Evolutionary conservation across 2,797 vertebrate genomes (phyloP), one percentile per base, ranked within the genome.

Genomic region (Cuculus canorus): DNA sequence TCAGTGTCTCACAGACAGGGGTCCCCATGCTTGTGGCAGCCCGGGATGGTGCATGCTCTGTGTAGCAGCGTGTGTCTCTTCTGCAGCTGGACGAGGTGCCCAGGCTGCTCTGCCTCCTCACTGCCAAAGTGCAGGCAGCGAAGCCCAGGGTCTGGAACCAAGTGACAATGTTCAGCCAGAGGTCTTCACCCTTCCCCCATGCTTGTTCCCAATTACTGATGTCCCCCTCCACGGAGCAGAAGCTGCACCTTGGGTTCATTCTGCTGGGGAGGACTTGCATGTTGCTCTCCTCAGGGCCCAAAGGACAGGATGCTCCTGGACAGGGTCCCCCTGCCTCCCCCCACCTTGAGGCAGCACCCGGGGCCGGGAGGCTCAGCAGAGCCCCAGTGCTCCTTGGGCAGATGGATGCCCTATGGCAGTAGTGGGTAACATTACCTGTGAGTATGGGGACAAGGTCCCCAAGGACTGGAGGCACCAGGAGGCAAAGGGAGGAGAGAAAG

Each of bases 381-480:
- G 70, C 24, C 56, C 63, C 35, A 52, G 28, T 3, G 3, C 57
- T 41, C 54, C 33, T 52, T 28, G 39, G 54, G 41, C 64, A 83
- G 19, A 56, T 47, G 43, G 41, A 86, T 1, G 1, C 9, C 1
- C 48, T 47, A 17, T 3, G 3, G 45, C 5, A 6, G 60, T 60
- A 70, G 79, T 37, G 52, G 68, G 32, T 27, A 53, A 56, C 56
- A 90, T 98, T 98, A 99, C 99, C 99, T 99, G 99, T 24, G 99
- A 99, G 97, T 99, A 99, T 1, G 98, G 98, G 95, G 99, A 99
- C 95, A 99, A 98, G 5, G 98, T 99, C 94, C 99, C 98, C 92
- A 99, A 98, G 73, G 99, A 99, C 99, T 99, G 96, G 30, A 97
- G 90, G 94, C 69, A 11, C 80, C 92, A 93, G 95, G 54, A 96